Percentiles rank a stretch among this genome's conserved stretches.
Conservation (phyloP, 37 sponge, comb jelly and placozoan species). For the Halisarca cf. caerulea region DNA sequence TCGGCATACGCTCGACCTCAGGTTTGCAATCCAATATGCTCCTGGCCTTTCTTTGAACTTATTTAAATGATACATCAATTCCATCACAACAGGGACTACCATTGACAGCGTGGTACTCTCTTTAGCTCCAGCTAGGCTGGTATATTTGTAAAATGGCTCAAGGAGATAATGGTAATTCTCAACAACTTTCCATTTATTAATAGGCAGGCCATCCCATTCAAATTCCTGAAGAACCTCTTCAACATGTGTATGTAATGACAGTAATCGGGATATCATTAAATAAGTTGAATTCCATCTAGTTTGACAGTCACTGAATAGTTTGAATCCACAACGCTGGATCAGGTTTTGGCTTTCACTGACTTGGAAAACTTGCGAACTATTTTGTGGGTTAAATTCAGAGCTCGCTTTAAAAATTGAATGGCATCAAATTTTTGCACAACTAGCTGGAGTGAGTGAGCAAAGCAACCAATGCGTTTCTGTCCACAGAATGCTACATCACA, state of each 20-base stretch:
- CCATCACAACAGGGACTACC: slow-evolving; percentile 33
- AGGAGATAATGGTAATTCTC: slow-evolving; percentile 11
- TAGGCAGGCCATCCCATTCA: slow-evolving; percentile 21
- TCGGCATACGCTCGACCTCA: too few species aligned
- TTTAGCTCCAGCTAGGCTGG: slow-evolving; percentile 12
- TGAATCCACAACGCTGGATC: background rate
- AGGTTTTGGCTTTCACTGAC: slow-evolving; percentile 34
- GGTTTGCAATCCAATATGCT: background rate
- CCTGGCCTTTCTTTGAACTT: slow-evolving; percentile 6
- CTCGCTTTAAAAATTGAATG: too few species aligned
- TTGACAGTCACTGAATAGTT: slow-evolving; percentile 31
- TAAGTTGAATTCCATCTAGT: slow-evolving; percentile 35
- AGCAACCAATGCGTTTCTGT: too few species aligned
- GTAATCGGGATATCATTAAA: slow-evolving; percentile 16
- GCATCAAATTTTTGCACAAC: too few species aligned
- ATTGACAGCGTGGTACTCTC: slow-evolving; percentile 28
- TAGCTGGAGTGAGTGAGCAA: too few species aligned
- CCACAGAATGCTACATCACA: too few species aligned
- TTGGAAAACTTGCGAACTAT: slow-evolving; percentile 32
- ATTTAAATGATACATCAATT: slow-evolving; percentile 17
- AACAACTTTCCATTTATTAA: slow-evolving; percentile 26
- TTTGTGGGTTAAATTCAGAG: background rate
- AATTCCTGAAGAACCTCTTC: slow-evolving; percentile 14
- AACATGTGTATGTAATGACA: background rate
- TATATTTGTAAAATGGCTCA: slow-evolving; percentile 38